phyloP scores from a whole-genome alignment of 1,140 invertebrate genomes.

The Anoplolepis gracilipes region DNA sequence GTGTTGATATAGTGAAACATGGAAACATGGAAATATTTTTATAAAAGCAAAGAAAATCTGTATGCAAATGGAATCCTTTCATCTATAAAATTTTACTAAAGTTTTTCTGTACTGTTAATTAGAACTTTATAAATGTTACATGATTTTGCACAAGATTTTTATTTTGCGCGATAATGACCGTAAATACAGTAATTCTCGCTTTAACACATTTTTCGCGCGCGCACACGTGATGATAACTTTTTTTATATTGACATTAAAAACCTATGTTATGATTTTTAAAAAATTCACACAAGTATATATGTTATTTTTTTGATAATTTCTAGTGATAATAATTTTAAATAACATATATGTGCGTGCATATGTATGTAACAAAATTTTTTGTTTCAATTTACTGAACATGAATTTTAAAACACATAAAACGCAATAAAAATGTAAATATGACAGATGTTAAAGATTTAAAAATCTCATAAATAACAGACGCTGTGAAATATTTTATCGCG shows the following conservation, averaged over 20 bases:
- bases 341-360: too few species aligned
- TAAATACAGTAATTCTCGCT: slow-evolving; percentile 10
- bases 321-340: too few species aligned
- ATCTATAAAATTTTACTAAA: slow-evolving; percentile 17
- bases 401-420: background rate
- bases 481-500: background rate
- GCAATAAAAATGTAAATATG: background rate
- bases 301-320: background rate
- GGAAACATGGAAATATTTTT: too few species aligned
- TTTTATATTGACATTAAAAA: background rate
- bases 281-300: background rate
- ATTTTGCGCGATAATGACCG: background rate
- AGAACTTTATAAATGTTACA: slow-evolving; percentile 14
- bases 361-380: background rate
- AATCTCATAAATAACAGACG: background rate
- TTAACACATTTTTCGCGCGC: slow-evolving; percentile 42
- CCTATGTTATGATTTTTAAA: background rate
- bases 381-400: background rate
- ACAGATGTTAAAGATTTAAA: slow-evolving; percentile 4
- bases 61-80: background rate
- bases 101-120: background rate
- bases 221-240: background rate
- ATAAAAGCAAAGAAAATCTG: background rate
- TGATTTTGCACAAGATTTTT: background rate
- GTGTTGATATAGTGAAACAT: background rate